These are phyloP conservation scores for Mythimna pallens DNA, from an alignment of 2,888 invertebrate genomes.

Conservation along the genomic window DNA sequence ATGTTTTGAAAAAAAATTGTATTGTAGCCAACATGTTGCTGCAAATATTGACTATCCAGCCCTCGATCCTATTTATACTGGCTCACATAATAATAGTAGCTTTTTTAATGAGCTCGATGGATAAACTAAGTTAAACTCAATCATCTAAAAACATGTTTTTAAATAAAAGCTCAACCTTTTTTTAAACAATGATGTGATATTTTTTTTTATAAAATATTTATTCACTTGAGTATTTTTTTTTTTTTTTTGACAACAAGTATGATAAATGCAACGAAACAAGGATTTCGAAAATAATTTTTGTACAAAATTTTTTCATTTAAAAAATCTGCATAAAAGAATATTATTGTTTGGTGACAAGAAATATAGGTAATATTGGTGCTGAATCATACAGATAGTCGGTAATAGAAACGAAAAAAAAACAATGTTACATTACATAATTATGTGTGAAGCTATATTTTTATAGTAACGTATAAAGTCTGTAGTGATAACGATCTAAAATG, in stretches of 20 bases:
- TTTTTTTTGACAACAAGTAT: neutral
- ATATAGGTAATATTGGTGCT: neutral
- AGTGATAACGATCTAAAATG: neutral
- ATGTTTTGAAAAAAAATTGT: neutral
- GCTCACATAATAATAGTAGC: neutral
- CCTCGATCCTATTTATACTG: too few relatives aligned
- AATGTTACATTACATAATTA: neutral
- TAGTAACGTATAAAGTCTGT: neutral
- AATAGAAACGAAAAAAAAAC: neutral
- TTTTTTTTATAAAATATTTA: too few relatives aligned
- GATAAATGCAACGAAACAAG: neutral
- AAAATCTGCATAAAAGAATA: slow-evolving; percentile 19
- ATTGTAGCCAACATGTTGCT: slow-evolving; percentile 11
- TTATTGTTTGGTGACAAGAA: neutral
- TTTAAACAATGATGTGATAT: too few relatives aligned
- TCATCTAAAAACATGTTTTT: neutral
- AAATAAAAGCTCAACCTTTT: neutral
- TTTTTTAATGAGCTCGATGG: neutral
- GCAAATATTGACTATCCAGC: neutral
- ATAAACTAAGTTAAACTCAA: neutral
- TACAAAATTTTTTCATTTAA: slow-evolving; percentile 1
- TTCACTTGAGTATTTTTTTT: neutral
- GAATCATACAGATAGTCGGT: neutral
- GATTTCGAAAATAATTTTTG: neutral
- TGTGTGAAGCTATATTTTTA: neutral